Evolutionary conservation across 2,113 vertebrate species (phyloP).

Genomic region (Hyperopisus bebe): DNA sequence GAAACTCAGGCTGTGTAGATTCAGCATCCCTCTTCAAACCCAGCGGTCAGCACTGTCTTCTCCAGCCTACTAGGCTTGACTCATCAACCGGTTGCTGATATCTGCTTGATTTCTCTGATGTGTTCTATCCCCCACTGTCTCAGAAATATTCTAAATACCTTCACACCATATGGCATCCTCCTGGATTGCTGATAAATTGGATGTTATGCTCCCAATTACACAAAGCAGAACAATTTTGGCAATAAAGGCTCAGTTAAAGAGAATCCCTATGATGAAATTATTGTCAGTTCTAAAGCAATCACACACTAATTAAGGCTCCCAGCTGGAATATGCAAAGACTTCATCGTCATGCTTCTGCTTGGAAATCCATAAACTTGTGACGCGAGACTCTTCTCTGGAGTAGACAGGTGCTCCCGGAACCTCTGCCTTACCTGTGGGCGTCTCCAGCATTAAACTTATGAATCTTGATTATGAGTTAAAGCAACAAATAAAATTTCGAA

Average conservation of each 20-base stretch:
- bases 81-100: not conserved
- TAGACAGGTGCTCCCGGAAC: not conserved
- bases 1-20: not conserved
- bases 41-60: not conserved
- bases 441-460: not conserved
- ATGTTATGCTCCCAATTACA: slow-evolving; percentile 23
- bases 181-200: slow-evolving; percentile 12
- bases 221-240: slow-evolving; percentile 8
- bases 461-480: not conserved
- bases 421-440: not conserved
- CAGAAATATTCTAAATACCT: slow-evolving; percentile 1
- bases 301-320: slow-evolving; percentile 9
- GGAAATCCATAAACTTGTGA: not conserved
- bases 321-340: slow-evolving; percentile 8
- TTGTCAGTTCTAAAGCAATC: slow-evolving; percentile 23
- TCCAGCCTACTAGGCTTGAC: not conserved
- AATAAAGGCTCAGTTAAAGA: slow-evolving; percentile 13
- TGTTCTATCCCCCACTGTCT: not conserved
- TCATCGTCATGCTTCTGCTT: not conserved
- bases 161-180: not conserved
- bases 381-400: not conserved
- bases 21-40: not conserved
- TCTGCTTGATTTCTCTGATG: not conserved
- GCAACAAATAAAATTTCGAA: not conserved
- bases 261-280: slow-evolving; percentile 19